Conservation (phyloP, 2,797 vertebrate genomes). For the Benthosema pterotum region DNA sequence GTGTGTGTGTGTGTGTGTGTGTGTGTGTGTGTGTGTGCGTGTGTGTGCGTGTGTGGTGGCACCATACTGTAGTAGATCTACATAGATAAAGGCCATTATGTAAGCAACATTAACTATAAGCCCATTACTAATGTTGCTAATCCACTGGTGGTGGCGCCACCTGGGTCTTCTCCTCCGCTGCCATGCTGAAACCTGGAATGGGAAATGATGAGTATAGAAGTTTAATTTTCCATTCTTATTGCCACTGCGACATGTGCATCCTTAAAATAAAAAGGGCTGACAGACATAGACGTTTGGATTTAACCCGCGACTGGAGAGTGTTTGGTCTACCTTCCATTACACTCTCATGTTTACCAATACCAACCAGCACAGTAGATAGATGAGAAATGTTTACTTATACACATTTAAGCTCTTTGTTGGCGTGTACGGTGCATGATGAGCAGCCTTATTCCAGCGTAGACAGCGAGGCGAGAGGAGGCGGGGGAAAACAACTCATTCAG, state of each 20-base stretch:
- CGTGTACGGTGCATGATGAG: conserved; percentile 45
- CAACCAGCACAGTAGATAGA: conserved; percentile 16
- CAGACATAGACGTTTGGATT: conserved; percentile 23
- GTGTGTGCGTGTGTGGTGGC: not conserved
- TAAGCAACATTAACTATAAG: conserved; percentile 53
- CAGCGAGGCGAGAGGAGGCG: conserved; percentile 48
- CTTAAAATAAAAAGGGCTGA: conserved; percentile 44
- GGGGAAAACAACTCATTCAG: conserved; percentile 73
- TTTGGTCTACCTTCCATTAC: conserved; percentile 53
- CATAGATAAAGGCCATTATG: conserved; percentile 41
- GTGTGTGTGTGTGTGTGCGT: not conserved
- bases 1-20: not conserved
- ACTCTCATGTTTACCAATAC: conserved; percentile 46
- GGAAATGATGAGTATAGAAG: conserved; percentile 36
- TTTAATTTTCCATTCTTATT: conserved; percentile 43
- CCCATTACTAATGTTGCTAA: conserved; percentile 54
- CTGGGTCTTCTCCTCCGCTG: conserved; percentile 56
- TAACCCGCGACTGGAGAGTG: conserved; percentile 48
- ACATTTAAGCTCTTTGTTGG: conserved; percentile 39
- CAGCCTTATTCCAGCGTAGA: conserved; percentile 52
- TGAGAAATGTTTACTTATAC: conserved; percentile 38
- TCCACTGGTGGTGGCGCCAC: conserved; percentile 43
- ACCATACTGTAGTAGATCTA: too few species aligned
- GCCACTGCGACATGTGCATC: conserved; percentile 49
- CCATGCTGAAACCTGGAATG: conserved; percentile 30